Evolutionary conservation across 1,140 invertebrate species (phyloP).

Genomic region (Spodoptera frugiperda): DNA sequence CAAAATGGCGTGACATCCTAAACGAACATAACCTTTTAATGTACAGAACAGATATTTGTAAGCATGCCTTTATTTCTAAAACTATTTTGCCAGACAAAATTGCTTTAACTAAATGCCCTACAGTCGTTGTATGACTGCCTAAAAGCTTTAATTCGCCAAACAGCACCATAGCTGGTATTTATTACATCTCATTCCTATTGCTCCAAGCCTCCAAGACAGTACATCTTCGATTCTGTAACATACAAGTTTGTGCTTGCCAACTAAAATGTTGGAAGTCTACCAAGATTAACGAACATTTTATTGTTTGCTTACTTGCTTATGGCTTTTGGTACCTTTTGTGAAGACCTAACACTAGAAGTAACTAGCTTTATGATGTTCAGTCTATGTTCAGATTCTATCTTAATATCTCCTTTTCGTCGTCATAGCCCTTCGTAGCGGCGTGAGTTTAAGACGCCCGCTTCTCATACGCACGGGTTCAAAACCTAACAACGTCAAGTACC

Average conservation of each 20-base stretch:
- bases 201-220: neutral
- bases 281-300: conserved; percentile 24
- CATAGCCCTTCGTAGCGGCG: too few species aligned
- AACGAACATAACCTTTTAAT: too few species aligned
- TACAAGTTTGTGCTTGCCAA: conserved; percentile 32
- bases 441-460: too few species aligned
- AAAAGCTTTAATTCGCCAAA: neutral
- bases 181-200: neutral
- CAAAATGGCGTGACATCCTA: too few species aligned
- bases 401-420: too few species aligned
- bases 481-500: too few species aligned
- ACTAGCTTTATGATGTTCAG: too few species aligned
- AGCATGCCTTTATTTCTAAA: too few species aligned
- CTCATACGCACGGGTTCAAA: too few species aligned
- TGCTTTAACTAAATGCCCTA: neutral
- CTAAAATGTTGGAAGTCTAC: conserved; percentile 33
- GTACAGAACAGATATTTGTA: too few species aligned
- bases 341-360: too few species aligned
- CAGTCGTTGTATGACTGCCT: neutral
- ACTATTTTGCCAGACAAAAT: too few species aligned
- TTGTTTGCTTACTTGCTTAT: conserved; percentile 20
- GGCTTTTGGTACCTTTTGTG: neutral
- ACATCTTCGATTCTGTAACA: conserved; percentile 10
- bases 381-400: neutral
- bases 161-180: neutral